Base-by-base conservation (phyloP, 1,140 invertebrate genomes). In the Halesus radiatus region DNA sequence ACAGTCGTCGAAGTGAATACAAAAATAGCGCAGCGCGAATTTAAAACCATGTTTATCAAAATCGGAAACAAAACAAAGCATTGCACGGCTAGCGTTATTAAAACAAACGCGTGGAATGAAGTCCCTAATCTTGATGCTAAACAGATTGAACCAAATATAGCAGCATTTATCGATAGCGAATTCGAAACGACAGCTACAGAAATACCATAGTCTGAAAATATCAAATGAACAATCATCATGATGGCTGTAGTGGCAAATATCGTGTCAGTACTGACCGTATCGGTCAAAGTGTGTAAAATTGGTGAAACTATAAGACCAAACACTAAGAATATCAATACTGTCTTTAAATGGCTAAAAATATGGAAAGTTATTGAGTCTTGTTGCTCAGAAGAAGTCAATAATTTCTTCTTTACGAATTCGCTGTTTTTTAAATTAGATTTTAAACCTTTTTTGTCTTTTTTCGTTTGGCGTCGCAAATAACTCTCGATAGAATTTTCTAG, bases 221-320 rank as follows among this genome's bases (percentile, higher is more conserved):
- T 91, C 50, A 99, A 89, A 90, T 99, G 97, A 6, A 95, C 88
- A 0, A 97, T 84, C 87, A 99, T 93, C 93, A 98, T 97, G 52
- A 97, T 91, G 64, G 95, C 93, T 22, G 96, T 93, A 90, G 94
- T 97, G 1, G 96, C 95, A 85, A 98, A 98, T 85, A 99, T 98
- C 2, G 98, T 98, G 87, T 99, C 98, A 1, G 98, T 99, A 85
- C 97, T 98, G 0, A 99, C 95, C 0, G 97, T 97, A 87, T 98
- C 96, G 0, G 98, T 99, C 45, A 99, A 89, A 0, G 96, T 98
- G 87, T 98, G 96, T n/a, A 99, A 88, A 26, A 98, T 92, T 0
- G 97, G 97, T 0, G 96, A 97, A 62, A 98, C 90, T 53, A 96
- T 91, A 85, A 95, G 97, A 23, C 95, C 95, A 85, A 97, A 95